Base-by-base conservation (phyloP, 2,797 vertebrate genomes). In the Trachurus trachurus region DNA sequence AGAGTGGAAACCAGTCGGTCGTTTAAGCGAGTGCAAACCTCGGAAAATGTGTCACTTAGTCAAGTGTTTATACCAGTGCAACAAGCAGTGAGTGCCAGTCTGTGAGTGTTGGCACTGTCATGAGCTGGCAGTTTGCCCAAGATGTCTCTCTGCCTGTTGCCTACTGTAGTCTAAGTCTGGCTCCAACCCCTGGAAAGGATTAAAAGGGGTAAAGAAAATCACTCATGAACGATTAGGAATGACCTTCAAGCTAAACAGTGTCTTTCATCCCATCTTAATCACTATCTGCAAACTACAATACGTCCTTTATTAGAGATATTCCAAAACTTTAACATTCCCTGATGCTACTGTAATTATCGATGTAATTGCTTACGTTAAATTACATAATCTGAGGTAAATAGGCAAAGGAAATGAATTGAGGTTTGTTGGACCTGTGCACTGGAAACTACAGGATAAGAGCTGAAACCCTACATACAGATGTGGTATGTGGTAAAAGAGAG, bases 231-330 rank as follows among this genome's bases (percentile, higher is more conserved):
- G 52, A 44, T 64, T 69, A 74, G 52, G 52, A 78, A 57, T 57
- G 59, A 66, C 59, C 66, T 82, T 74, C 71, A 64, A 66, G 40
- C 42, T 44, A 71, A 74, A 50, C 22, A 44, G 54, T 7, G 60
- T 81, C 52, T 72, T 79, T 83, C 68, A 80, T 72, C 34, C 44
- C 56, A 11, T 61, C 53, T 74, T 73, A 77, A 80, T 78, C 52
- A 76, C 39, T n/a, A 29, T 65, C 42, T 29, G 21, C n/a, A 59
- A 77, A 80, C 31, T 53, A 71, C 53, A 76, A 83, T 26, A 63
- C 60, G 54, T 66, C 58, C 49, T 74, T 73, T 44, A 40, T 59
- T 58, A 58, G 13, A 76, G 37, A 52, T 21, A 19, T 47, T 19
- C 17, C 45, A 47, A 2, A 34, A 11, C 40, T 19, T 68, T 37